Evolutionary conservation across 2,888 invertebrate genomes (phyloP).

Genomic region (Augiades crinisus): DNA sequence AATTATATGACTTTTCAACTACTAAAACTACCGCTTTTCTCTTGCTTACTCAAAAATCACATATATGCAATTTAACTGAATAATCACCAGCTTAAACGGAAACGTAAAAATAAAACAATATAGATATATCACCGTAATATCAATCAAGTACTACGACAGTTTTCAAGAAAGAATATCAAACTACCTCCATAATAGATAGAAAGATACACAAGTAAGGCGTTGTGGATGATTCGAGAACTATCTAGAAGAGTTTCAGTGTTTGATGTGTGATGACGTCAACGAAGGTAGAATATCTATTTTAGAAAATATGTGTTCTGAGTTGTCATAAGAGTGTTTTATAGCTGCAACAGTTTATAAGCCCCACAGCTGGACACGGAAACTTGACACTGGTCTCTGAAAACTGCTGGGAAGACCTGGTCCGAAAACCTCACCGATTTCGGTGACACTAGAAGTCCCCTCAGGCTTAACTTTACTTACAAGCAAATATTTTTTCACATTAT

Average conservation of each 20-base stretch:
- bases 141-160: conserved; percentile 58
- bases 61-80: background rate
- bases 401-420: too few species aligned
- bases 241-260: conserved; percentile 53
- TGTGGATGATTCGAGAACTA: conserved; percentile 69
- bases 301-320: too few species aligned
- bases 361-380: too few species aligned
- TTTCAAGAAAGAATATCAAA: conserved; percentile 62
- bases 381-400: too few species aligned
- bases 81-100: background rate
- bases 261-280: conserved; percentile 33
- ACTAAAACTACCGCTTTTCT: conserved; percentile 3
- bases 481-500: too few species aligned
- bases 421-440: too few species aligned
- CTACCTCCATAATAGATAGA: conserved; percentile 71
- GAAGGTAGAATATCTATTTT: too few species aligned
- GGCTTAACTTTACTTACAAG: too few species aligned
- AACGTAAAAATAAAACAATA: background rate
- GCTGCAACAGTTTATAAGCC: too few species aligned
- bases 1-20: too few species aligned
- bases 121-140: conserved; percentile 33
- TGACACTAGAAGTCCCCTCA: too few species aligned
- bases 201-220: conserved; percentile 80
- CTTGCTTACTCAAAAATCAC: background rate
- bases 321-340: too few species aligned